phyloP scores from a whole-genome alignment of 2,113 vertebrate species.

The Cyprichromis sp. region DNA sequence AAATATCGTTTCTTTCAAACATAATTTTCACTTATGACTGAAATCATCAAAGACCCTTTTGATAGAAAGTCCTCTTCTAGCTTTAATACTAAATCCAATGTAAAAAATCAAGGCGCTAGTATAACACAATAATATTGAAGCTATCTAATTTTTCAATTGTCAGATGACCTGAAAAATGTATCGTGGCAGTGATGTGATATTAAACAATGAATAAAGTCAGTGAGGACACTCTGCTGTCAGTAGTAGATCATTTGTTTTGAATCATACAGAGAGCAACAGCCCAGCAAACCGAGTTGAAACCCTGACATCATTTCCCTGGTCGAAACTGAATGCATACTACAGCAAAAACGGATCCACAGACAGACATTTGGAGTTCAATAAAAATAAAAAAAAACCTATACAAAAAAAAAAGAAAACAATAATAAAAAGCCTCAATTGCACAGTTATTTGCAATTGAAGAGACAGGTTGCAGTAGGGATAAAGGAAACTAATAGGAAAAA shows the following conservation, averaged over 20 bases:
- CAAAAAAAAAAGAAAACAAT: neutral
- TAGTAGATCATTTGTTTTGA: neutral
- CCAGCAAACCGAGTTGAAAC: neutral
- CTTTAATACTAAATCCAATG: neutral
- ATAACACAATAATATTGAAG: neutral
- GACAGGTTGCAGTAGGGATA: neutral
- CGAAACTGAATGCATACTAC: neutral
- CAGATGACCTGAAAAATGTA: neutral
- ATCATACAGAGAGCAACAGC: neutral
- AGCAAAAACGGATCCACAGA: fast-evolving
- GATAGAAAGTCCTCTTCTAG: fast-evolving
- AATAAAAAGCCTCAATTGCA: neutral
- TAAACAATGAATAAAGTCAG: neutral
- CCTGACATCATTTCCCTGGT: neutral
- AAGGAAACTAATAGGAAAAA: neutral
- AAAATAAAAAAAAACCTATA: fast-evolving
- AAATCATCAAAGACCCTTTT: fast-evolving
- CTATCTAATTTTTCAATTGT: neutral
- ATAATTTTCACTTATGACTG: neutral
- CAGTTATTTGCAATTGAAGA: neutral
- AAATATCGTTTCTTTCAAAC: neutral
- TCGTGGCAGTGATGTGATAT: neutral
- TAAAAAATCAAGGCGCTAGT: neutral
- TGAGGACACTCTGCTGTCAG: neutral
- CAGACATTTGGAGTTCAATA: neutral